Evolutionary conservation across 2,888 invertebrate genomes (phyloP), one percentile per base, ranked within the genome.

Genomic region (Pseudeuparius sepicola): DNA sequence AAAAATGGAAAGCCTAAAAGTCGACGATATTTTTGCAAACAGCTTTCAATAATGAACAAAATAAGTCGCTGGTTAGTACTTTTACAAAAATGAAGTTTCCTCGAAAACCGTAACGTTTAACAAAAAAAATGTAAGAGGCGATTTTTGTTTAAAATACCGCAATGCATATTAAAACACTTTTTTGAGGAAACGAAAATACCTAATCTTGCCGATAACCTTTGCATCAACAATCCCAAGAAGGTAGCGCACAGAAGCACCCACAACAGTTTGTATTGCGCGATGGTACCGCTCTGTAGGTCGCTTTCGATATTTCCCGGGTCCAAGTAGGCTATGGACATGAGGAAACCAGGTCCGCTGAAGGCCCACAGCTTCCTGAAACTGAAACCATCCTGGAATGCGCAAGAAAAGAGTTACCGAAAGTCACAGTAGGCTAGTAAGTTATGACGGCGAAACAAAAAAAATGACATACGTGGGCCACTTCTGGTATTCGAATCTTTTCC

Each of bases 231-330:
- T n/a, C 90, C 90, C 41, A 90, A 65, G 24, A 87, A 56, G 4
- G 89, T 89, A 3, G 90, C 82, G 56, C 77, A 74, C 49, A 92
- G 62, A 31, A 90, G 64, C 11, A 92, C 77, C 90, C 90, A 90
- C 59, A 90, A 63, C 50, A 90, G 66, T 77, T 74, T 80, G 59
- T 87, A 90, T 55, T 75, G 71, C 3, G 89, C 89, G 4, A 73
- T 64, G 2, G 81, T 73, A 33, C 90, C 90, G 28, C 84, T 82
- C 57, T 87, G 84, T 24, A 92, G 64, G 66, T 92, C 90, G 25
- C 87, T 86, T 64, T 92, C 88, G 47, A 92, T 88, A 57, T 92
- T 92, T 34, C 90, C 90, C 4, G 90, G 90, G 63, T 92, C 90
- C 36, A 92, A 63, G 60, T 88, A 92, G 9, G 90, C 90, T 51